Conservation (phyloP, 2,113 vertebrate species). For the Varanus salvator region DNA sequence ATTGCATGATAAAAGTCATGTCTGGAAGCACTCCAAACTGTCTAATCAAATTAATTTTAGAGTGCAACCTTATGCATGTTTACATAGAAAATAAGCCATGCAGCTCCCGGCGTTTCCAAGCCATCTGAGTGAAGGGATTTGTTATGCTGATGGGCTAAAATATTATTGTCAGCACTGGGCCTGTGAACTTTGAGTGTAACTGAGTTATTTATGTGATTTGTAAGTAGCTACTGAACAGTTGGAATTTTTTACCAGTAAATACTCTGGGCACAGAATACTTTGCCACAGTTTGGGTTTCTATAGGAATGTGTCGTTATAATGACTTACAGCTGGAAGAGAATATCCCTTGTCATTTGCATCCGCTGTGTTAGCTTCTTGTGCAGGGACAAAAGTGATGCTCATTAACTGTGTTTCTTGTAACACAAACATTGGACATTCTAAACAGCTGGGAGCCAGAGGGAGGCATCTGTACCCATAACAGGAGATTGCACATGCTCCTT, state of each 20-base stretch:
- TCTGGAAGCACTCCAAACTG: not conserved
- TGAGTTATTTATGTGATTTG: conserved; percentile 57
- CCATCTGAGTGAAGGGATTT: conserved; percentile 40
- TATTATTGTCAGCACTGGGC: conserved; percentile 7
- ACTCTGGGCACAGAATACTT: conserved; percentile 38
- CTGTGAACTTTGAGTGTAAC: conserved; percentile 58
- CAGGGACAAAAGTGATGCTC: not conserved
- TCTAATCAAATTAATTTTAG: not conserved
- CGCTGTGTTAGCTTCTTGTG: conserved; percentile 15
- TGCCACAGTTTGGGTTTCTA: conserved; percentile 25
- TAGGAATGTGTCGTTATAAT: not conserved
- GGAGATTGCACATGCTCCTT: not conserved
- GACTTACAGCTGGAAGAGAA: conserved; percentile 18
- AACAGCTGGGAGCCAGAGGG: not conserved
- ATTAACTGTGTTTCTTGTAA: not conserved
- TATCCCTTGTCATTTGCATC: conserved; percentile 21
- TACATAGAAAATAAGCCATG: too few relatives aligned
- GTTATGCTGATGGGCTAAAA: conserved; percentile 40
- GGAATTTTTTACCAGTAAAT: conserved; percentile 51
- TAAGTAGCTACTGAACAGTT: conserved; percentile 50
- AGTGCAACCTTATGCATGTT: too few relatives aligned
- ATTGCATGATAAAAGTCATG: too few relatives aligned
- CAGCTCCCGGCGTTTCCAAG: too few relatives aligned
- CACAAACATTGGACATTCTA: not conserved
- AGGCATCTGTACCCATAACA: too few relatives aligned